A percentile compares a stretch with the other conserved stretches of the same genome.
Conservation (phyloP, 2,888 invertebrate genomes). For the Plutella xylostella region DNA sequence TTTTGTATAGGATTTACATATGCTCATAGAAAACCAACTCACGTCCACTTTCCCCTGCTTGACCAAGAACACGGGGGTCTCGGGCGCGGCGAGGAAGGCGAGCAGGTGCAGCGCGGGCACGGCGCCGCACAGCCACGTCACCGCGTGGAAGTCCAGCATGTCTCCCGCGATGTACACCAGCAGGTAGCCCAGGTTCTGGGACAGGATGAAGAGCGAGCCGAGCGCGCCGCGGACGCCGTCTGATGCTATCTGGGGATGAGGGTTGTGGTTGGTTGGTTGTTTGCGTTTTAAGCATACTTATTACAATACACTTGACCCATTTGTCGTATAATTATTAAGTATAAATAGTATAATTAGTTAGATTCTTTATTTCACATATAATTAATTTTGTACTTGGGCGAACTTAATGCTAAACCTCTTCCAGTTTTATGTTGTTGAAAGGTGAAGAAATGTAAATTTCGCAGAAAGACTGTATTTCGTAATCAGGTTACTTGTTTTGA, state of each 20-base stretch:
- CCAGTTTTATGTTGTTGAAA: too few relatives aligned
- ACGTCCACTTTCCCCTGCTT: slow-evolving; percentile 58
- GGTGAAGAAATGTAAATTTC: too few relatives aligned
- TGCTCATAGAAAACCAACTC: too few relatives aligned
- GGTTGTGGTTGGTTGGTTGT: not conserved
- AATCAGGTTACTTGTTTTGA: too few relatives aligned
- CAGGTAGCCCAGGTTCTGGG: slow-evolving; percentile 58
- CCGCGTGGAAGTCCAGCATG: slow-evolving; percentile 41
- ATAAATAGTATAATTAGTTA: too few relatives aligned
- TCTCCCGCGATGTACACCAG: slow-evolving; percentile 57
- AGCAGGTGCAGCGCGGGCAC: slow-evolving; percentile 47
- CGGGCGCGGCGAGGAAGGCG: slow-evolving; percentile 54
- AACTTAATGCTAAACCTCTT: too few relatives aligned
- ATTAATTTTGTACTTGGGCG: too few relatives aligned
- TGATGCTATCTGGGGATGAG: slow-evolving; percentile 44
- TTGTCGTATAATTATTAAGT: too few relatives aligned
- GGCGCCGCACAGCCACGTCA: slow-evolving; percentile 53
- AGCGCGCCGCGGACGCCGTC: slow-evolving; percentile 57
- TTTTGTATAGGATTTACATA: too few relatives aligned
- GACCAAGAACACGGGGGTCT: slow-evolving; percentile 58
- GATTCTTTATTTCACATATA: too few relatives aligned
- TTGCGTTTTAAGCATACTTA: not conserved
- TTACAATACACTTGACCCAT: not conserved
- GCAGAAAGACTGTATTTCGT: too few relatives aligned
- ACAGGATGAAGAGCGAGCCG: slow-evolving; percentile 58